These are phyloP conservation scores for Palythoa caribaeorum DNA, from an alignment of 92 coral and sea anemone genomes.

Conservation along the genomic window DNA sequence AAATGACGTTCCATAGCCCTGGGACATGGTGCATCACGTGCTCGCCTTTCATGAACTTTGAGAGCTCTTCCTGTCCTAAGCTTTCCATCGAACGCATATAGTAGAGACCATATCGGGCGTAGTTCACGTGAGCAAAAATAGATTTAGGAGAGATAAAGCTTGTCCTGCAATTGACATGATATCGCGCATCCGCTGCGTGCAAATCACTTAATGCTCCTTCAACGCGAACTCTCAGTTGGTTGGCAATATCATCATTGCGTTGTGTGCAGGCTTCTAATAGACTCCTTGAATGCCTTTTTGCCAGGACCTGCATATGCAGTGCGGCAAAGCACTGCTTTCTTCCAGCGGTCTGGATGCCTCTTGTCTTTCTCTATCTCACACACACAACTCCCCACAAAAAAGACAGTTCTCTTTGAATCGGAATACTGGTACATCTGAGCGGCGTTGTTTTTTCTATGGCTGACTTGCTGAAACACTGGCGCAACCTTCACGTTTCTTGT, in stretches of 20 bases:
- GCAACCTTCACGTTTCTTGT: slow-evolving; percentile 53
- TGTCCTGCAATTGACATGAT: no score
- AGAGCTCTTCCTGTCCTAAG: slow-evolving; percentile 55
- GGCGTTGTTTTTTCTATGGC: slow-evolving; percentile 59
- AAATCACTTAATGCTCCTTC: no score
- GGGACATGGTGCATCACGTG: slow-evolving; percentile 75
- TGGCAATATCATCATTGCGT: no score
- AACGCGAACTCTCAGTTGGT: no score
- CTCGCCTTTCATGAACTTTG: slow-evolving; percentile 54
- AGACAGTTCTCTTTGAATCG: slow-evolving; percentile 65
- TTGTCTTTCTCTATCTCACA: slow-evolving; percentile 32
- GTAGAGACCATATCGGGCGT: slow-evolving; percentile 55
- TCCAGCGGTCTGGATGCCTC: slow-evolving; percentile 68
- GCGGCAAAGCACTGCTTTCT: slow-evolving; percentile 63
- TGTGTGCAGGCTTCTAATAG: slow-evolving; percentile 50
- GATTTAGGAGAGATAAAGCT: no score
- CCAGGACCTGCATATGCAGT: slow-evolving; percentile 55
- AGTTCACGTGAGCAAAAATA: slow-evolving; percentile 61
- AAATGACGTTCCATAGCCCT: slow-evolving; percentile 73
- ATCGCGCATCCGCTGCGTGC: no score
- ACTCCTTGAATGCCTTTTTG: slow-evolving; percentile 48
- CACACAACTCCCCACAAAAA: slow-evolving; percentile 77
- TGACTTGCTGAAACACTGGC: slow-evolving; percentile 27
- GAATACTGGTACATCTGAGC: slow-evolving; percentile 60
- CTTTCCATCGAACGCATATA: slow-evolving; percentile 63